These are phyloP conservation scores for Cetoscarus ocellatus DNA, from an alignment of 2,797 vertebrate genomes.

Conservation along the genomic window DNA sequence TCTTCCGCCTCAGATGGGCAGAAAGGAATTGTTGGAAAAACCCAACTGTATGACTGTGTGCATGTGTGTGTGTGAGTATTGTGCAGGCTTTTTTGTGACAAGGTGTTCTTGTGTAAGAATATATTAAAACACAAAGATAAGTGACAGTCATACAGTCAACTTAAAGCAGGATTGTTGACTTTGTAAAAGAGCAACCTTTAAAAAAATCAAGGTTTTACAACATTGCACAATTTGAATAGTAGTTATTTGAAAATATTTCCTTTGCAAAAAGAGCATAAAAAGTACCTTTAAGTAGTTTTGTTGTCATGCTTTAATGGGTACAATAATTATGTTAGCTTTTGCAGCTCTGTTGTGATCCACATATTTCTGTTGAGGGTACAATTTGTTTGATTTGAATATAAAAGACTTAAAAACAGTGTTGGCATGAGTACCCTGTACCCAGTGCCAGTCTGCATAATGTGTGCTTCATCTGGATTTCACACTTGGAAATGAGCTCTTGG, in stretches of 20 bases:
- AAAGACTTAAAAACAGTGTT: constrained; percentile 38
- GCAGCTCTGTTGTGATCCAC: constrained; percentile 12
- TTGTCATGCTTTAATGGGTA: not conserved
- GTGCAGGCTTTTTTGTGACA: constrained; percentile 4
- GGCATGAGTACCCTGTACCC: constrained; percentile 30
- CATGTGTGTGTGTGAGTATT: not conserved
- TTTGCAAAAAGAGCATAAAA: too few species aligned
- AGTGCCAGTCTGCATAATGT: constrained; percentile 41
- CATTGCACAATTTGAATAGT: too few species aligned
- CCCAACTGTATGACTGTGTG: constrained; percentile 28
- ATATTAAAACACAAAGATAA: constrained; percentile 3
- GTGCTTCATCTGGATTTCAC: constrained; percentile 60
- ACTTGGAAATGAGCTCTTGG: constrained; percentile 60
- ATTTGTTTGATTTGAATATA: constrained; percentile 37
- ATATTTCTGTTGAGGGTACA: constrained; percentile 14
- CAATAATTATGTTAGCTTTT: constrained; percentile 6
- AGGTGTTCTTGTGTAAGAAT: not conserved
- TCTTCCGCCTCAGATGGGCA: constrained; percentile 83
- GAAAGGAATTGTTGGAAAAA: constrained; percentile 23
- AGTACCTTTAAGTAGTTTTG: not conserved
- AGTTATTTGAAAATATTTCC: too few species aligned
- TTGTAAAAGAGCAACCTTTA: not conserved
- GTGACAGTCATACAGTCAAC: not conserved
- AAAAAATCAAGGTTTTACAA: too few species aligned
- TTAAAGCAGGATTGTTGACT: not conserved